Percentiles rank a stretch among this genome's conserved stretches.
These are phyloP conservation scores for Nothoprocta pentlandii DNA, from an alignment of 2,113 vertebrate species.

Conservation along the genomic window DNA sequence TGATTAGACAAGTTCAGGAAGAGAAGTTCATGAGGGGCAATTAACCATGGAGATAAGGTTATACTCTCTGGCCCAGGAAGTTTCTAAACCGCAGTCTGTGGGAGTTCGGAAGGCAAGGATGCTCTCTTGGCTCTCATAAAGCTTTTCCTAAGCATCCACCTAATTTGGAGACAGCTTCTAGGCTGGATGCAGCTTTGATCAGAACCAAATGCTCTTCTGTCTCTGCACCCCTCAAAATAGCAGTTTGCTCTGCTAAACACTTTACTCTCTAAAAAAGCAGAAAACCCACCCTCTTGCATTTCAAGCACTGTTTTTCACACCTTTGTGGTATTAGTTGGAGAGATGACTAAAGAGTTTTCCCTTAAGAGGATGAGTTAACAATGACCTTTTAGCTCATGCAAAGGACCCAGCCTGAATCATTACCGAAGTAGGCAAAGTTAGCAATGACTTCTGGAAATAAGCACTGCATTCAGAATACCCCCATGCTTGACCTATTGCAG, in stretches of 20 bases:
- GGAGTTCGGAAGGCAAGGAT: accelerated
- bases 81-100: not conserved
- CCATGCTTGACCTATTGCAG: accelerated
- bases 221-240: not conserved
- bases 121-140: not conserved
- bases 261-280: not conserved
- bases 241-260: not conserved
- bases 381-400: slow-evolving; percentile 29
- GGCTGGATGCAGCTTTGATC: not conserved
- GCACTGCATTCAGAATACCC: not conserved
- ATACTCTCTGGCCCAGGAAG: not conserved
- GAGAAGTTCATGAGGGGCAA: not conserved
- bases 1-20: not conserved
- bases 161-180: not conserved
- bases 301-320: not conserved
- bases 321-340: not conserved
- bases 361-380: not conserved
- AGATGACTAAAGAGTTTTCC: not conserved
- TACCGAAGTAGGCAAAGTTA: not conserved
- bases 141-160: not conserved
- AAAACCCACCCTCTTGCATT: not conserved
- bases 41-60: accelerated
- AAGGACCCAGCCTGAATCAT: slow-evolving; percentile 41
- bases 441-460: slow-evolving; percentile 15
- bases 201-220: not conserved